Conservation (phyloP, 2,113 vertebrate genomes). For the Forbesichthys papilliferus region DNA sequence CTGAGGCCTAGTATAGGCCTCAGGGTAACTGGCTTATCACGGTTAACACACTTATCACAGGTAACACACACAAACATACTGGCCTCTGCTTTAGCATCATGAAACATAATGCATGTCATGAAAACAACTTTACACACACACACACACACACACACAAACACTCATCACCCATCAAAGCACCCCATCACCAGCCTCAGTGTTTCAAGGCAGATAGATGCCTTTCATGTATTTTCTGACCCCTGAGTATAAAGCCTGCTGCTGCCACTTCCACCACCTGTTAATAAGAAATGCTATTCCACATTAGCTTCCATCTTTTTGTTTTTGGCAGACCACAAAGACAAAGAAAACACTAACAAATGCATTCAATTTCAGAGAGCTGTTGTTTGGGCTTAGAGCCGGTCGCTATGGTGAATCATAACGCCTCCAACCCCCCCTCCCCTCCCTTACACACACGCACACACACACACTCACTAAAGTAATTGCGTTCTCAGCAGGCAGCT, state of each 20-base stretch:
- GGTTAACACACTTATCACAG: too few relatives aligned
- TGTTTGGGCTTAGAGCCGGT: conserved; percentile 42
- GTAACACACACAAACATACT: too few relatives aligned
- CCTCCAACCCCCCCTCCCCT: not conserved
- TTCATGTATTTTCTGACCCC: conserved; percentile 7
- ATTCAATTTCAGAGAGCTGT: conserved; percentile 41
- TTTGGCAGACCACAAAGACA: conserved; percentile 10
- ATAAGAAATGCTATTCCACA: conserved; percentile 29
- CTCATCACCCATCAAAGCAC: not conserved
- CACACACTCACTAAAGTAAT: conserved; percentile 33
- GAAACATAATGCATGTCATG: not conserved
- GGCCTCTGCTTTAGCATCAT: not conserved
- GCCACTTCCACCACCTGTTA: conserved; percentile 27
- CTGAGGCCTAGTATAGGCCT: too few relatives aligned
- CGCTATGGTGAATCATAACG: conserved; percentile 43
- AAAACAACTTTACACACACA: not conserved
- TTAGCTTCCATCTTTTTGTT: not conserved
- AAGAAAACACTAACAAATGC: conserved; percentile 44
- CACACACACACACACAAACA: not conserved
- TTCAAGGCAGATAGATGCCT: conserved; percentile 17
- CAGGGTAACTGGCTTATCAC: too few relatives aligned
- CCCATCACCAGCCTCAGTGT: not conserved
- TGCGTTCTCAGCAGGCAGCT: conserved; percentile 48
- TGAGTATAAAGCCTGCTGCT: conserved; percentile 30
- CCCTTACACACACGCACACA: not conserved